Conservation (phyloP, 1,140 invertebrate species). For the Papilio dardanus region DNA sequence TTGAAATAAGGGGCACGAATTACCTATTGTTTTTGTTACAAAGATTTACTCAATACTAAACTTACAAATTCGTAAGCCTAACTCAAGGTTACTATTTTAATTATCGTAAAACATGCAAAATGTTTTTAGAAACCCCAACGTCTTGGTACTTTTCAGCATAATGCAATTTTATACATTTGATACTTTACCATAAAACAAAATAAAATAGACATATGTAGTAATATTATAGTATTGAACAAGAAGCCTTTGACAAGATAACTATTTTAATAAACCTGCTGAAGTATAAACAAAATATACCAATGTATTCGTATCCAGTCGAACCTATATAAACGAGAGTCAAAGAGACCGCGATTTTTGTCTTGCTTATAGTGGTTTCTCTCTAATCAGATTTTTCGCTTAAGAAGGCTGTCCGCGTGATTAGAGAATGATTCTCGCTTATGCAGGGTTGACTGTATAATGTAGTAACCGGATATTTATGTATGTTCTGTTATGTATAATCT, state of each 20-base stretch:
- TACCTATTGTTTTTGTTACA: neutral
- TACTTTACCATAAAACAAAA: neutral
- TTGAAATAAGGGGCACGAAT: neutral
- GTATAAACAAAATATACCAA: no score
- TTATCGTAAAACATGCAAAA: neutral
- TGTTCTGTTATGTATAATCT: neutral
- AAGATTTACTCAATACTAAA: constrained; percentile 1
- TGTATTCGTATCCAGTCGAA: no score
- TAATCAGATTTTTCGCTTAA: no score
- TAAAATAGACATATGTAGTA: no score
- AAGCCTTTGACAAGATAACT: neutral
- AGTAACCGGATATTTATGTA: constrained; percentile 5
- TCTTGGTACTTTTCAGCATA: neutral
- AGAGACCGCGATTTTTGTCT: no score
- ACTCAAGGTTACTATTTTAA: constrained; percentile 1
- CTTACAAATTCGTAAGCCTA: neutral
- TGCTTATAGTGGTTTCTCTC: no score
- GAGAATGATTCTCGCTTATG: no score
- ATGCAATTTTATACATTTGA: neutral
- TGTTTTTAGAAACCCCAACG: neutral
- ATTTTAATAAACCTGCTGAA: neutral
- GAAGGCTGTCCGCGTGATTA: no score
- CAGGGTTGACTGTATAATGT: neutral
- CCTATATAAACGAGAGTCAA: no score
- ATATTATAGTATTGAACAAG: no score